Conservation (phyloP, 1,140 invertebrate genomes). For the Cryptotermes secundus region DNA sequence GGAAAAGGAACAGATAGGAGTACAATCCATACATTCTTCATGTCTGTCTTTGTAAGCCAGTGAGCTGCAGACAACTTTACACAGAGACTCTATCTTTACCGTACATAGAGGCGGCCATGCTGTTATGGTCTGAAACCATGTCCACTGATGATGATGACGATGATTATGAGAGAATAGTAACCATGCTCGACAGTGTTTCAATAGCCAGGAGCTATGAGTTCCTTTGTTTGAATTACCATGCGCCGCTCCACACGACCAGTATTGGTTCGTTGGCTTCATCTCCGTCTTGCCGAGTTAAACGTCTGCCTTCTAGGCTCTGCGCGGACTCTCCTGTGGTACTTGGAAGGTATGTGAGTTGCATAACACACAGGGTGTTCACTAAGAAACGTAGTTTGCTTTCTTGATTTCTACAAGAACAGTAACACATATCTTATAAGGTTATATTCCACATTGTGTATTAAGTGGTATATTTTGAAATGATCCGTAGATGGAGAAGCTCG, state of each 20-base stretch:
- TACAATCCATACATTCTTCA: neutral
- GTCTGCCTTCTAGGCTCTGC: neutral
- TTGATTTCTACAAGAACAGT: neutral
- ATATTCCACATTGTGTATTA: too few relatives aligned
- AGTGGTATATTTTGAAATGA: too few relatives aligned
- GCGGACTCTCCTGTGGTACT: neutral
- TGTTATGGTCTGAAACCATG: neutral
- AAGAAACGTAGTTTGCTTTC: neutral
- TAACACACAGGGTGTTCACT: neutral
- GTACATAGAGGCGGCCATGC: neutral
- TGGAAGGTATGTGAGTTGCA: neutral
- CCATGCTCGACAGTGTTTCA: neutral
- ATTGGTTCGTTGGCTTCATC: neutral
- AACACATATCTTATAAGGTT: neutral
- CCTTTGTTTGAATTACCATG: conserved; percentile 12
- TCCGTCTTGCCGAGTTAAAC: neutral
- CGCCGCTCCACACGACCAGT: neutral
- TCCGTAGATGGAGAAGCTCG: too few relatives aligned
- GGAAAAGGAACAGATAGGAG: neutral
- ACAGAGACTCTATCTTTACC: neutral
- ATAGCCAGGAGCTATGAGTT: conserved; percentile 2
- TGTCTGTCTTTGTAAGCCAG: neutral
- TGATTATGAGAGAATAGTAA: neutral
- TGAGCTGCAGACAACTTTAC: neutral
- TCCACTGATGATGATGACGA: neutral